These are phyloP conservation scores for Halocynthia roretzi DNA, from an alignment of 23 tunicate species.

Conservation along the genomic window DNA sequence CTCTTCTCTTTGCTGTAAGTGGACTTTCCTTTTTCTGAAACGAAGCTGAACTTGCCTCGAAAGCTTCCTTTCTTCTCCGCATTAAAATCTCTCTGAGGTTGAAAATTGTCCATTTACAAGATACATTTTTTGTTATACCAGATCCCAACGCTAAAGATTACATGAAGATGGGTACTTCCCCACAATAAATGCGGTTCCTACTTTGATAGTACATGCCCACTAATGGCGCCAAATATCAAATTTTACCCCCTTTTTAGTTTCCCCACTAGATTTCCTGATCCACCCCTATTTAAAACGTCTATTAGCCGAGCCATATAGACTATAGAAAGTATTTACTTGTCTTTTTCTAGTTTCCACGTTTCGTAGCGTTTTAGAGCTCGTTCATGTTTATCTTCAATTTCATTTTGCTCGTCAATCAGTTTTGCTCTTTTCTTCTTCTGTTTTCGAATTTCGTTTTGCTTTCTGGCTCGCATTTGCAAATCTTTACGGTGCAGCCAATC, in stretches of 20 bases:
- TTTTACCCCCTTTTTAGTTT: no score
- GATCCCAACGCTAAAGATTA: no score
- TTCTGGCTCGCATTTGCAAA: slow-evolving; percentile 32
- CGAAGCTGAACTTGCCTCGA: slow-evolving; percentile 27
- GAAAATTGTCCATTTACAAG: not conserved
- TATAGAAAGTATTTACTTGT: slow-evolving; percentile 25
- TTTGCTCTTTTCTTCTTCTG: slow-evolving; percentile 50
- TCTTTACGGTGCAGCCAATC: slow-evolving; percentile 70
- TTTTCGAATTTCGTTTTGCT: slow-evolving; percentile 22
- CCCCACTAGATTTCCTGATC: not conserved
- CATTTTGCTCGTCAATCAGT: slow-evolving; percentile 78
- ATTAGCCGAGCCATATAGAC: no score
- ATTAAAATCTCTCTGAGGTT: slow-evolving; percentile 48
- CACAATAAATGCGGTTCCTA: no score
- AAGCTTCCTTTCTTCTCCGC: slow-evolving; percentile 47
- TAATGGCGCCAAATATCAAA: no score
- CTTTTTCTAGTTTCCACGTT: slow-evolving; percentile 69
- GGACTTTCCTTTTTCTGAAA: not conserved
- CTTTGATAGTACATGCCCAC: no score
- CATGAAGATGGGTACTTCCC: no score
- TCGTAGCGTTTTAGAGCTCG: slow-evolving; percentile 66
- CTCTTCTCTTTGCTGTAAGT: not conserved
- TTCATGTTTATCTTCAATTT: slow-evolving; percentile 53
- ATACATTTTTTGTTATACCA: no score
- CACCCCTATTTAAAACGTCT: not conserved